Evolutionary conservation across 1,140 invertebrate species (phyloP).

Genomic region (Drosophila virilis): DNA sequence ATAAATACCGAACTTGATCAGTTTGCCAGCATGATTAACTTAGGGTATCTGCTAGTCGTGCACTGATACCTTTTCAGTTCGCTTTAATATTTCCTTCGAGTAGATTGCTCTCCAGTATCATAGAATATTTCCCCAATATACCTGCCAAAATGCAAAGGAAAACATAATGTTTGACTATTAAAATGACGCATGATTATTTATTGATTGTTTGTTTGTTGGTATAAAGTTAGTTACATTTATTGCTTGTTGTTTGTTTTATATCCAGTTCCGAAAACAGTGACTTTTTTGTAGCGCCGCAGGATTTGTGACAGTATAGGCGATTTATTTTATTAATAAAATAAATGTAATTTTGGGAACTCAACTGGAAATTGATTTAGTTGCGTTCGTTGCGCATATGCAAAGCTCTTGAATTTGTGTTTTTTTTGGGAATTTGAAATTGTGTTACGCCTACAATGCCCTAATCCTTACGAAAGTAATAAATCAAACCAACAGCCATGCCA

Average conservation of each 20-base stretch:
- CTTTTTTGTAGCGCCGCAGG: not conserved
- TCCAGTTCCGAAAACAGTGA: slow-evolving; percentile 5
- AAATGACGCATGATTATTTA: not conserved
- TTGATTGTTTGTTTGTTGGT: slow-evolving; percentile 1
- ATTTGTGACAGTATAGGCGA: slow-evolving; percentile 3
- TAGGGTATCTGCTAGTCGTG: too few species aligned
- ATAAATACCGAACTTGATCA: too few species aligned
- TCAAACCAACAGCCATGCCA: slow-evolving; percentile 57
- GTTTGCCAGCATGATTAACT: too few species aligned
- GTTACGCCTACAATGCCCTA: slow-evolving; percentile 33
- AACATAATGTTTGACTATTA: not conserved
- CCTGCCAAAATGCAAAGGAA: too few species aligned
- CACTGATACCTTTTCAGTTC: too few species aligned
- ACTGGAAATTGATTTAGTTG: slow-evolving; percentile 49
- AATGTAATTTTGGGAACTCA: slow-evolving; percentile 45
- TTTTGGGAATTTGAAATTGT: not conserved
- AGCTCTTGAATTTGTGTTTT: not conserved
- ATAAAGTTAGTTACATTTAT: slow-evolving; percentile 2
- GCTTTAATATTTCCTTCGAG: too few species aligned
- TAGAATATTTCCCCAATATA: too few species aligned
- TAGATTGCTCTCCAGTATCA: too few species aligned
- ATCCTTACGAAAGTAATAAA: slow-evolving; percentile 57
- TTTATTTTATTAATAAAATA: slow-evolving; percentile 54
- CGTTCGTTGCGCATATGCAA: not conserved
- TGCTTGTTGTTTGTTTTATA: not conserved